Percentiles rank a stretch among this genome's conserved stretches.
Conservation (phyloP, 1,140 invertebrate genomes). For the Meloidogyne exigua region DNA sequence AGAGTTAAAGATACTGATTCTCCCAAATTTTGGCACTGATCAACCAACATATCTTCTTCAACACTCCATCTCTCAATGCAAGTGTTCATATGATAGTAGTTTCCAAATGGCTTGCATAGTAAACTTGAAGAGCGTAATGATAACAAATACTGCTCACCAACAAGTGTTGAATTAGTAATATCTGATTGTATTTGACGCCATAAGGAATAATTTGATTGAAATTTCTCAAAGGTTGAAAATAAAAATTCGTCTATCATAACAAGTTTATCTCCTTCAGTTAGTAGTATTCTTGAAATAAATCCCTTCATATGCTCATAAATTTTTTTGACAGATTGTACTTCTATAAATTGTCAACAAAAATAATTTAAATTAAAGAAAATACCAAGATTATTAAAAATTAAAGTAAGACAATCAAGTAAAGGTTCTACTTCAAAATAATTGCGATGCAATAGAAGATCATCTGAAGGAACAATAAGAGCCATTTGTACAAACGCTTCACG, state of each 20-base stretch:
- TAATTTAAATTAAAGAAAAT: neutral
- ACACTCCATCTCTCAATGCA: neutral
- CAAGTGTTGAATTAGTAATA: neutral
- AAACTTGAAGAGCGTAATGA: neutral
- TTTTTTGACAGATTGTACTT: neutral
- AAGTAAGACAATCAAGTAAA: neutral
- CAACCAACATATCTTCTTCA: neutral
- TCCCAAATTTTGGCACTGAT: neutral
- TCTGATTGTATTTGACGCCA: neutral
- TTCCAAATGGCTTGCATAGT: neutral
- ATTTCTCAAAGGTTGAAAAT: neutral
- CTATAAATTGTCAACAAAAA: neutral
- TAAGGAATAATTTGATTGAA: neutral
- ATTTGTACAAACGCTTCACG: neutral
- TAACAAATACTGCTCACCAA: neutral
- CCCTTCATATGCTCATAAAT: neutral
- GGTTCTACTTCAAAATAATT: neutral
- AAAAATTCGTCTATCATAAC: neutral
- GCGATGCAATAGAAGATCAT: neutral
- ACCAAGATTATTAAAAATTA: neutral
- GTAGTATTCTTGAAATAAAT: neutral
- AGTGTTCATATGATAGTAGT: neutral
- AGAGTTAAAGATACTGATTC: neutral
- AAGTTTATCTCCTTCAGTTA: neutral
- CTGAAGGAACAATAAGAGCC: neutral